These are phyloP conservation scores for Aphaenogaster ashmeadi DNA, from an alignment of 1,140 invertebrate genomes.

Conservation along the genomic window DNA sequence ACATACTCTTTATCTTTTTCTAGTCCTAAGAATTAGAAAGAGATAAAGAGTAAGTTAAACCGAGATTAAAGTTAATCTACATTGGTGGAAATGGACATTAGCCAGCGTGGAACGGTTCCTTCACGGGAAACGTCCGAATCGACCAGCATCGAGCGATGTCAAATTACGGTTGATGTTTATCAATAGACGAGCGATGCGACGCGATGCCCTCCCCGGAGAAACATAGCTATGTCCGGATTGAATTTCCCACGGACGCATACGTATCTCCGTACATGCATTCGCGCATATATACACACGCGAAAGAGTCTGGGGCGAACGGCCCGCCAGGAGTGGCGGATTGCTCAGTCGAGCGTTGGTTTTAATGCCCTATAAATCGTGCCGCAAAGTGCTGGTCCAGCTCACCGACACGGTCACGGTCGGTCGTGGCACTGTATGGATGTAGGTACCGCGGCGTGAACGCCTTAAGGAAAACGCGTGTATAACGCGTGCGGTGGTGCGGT, in stretches of 20 bases:
- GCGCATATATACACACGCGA: background rate
- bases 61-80: too few species aligned
- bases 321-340: conserved; percentile 53
- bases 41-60: too few species aligned
- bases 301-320: conserved; percentile 68
- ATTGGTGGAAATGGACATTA: too few species aligned
- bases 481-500: background rate
- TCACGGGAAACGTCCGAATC: background rate
- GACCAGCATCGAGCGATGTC: conserved; percentile 18
- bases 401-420: background rate
- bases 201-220: background rate
- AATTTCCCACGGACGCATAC: background rate
- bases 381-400: conserved; percentile 74
- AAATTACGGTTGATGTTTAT: conserved; percentile 54
- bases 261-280: background rate
- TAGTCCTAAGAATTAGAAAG: too few species aligned
- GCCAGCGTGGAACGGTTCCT: background rate
- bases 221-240: conserved; percentile 18
- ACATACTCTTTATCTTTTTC: too few species aligned
- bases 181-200: background rate
- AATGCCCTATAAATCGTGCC: conserved; percentile 80
- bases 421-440: background rate
- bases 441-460: background rate
- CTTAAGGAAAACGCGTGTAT: conserved; percentile 64
- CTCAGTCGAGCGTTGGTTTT: conserved; percentile 78